Evolutionary conservation across 2,888 invertebrate species (phyloP).

Genomic region (Agriotes lineatus): DNA sequence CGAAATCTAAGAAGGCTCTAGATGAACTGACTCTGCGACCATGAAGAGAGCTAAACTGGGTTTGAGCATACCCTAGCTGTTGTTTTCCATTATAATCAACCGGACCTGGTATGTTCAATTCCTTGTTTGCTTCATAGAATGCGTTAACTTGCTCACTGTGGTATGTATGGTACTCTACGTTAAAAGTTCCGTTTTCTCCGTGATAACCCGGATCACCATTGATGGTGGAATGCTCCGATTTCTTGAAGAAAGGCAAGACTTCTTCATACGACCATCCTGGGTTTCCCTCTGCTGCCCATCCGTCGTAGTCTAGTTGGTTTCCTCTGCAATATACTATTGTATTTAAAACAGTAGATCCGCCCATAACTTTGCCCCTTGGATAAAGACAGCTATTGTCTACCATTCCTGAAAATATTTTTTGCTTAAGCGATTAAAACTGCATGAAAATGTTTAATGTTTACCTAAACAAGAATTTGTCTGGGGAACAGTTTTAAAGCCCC

Average conservation of each 20-base stretch:
- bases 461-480: slow-evolving; percentile 21
- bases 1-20: slow-evolving; percentile 73
- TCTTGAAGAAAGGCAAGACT: slow-evolving; percentile 59
- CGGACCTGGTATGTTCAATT: slow-evolving; percentile 70
- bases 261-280: slow-evolving; percentile 65
- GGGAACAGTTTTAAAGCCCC: slow-evolving; percentile 9
- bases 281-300: slow-evolving; percentile 43
- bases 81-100: slow-evolving; percentile 74
- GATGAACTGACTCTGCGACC: slow-evolving; percentile 74
- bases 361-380: slow-evolving; percentile 48
- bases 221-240: slow-evolving; percentile 55
- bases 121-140: slow-evolving; percentile 75
- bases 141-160: slow-evolving; percentile 70
- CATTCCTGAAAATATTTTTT: slow-evolving; percentile 40
- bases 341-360: slow-evolving; percentile 47
- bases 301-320: slow-evolving; percentile 46
- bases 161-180: slow-evolving; percentile 73
- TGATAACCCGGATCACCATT: slow-evolving; percentile 75
- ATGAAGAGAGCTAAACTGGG: slow-evolving; percentile 74
- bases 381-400: slow-evolving; percentile 38
- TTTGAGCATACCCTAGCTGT: slow-evolving; percentile 73
- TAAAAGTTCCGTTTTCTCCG: slow-evolving; percentile 74
- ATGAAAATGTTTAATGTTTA: neutral
- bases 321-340: slow-evolving; percentile 48
- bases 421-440: neutral